Base-by-base conservation (phyloP, 2,888 invertebrate species). In the Syritta pipiens region DNA sequence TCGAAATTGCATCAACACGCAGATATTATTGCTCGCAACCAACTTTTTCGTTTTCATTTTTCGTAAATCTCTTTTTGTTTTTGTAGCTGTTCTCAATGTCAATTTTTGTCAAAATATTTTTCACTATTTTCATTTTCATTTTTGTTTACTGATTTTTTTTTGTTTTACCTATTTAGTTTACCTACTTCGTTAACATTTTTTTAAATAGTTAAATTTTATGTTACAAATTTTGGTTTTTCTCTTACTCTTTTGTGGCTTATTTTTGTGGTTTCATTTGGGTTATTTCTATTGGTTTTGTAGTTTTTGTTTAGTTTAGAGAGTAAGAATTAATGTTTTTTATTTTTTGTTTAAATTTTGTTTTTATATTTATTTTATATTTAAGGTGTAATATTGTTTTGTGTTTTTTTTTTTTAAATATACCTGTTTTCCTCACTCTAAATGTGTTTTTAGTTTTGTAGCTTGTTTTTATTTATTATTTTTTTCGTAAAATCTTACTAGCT, bases 1-100 rank as follows among this genome's bases (percentile, higher is more conserved):
- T 84, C 83, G 84, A 84, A 84, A 85, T 84, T 84, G 86, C 86
- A 86, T 87, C 88, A 88, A 88, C 88, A 88, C 88, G 86, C 88
- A 88, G 86, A 88, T 88, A 88, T 88, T 88, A 88, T 88, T 88
- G 88, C 88, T 88, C 88, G 88, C 88, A 88, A 85, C 88, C 88
- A 87, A 84, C 83, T 79, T 72, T 68, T 22, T 67, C 26, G 44
- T 68, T 17, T 63, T 53, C 28, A 67, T 37, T 14, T 42, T 81
- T 72, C 19, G 28, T 74, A 81, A 82, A 82, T 79, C 67, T 65
- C 22, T 51, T 49, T 81, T 71, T 53, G 20, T 40, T 59, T 65
- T 82, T 76, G 42, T 35, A 26, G 28, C 2, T 7, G 3, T 35
- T 26, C 37, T 20, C n/a, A 28, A n/a, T n/a, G n/a, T n/a, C n/a